These are phyloP conservation scores for Menidia beryllina DNA, from an alignment of 2,113 vertebrate genomes.

Conservation along the genomic window DNA sequence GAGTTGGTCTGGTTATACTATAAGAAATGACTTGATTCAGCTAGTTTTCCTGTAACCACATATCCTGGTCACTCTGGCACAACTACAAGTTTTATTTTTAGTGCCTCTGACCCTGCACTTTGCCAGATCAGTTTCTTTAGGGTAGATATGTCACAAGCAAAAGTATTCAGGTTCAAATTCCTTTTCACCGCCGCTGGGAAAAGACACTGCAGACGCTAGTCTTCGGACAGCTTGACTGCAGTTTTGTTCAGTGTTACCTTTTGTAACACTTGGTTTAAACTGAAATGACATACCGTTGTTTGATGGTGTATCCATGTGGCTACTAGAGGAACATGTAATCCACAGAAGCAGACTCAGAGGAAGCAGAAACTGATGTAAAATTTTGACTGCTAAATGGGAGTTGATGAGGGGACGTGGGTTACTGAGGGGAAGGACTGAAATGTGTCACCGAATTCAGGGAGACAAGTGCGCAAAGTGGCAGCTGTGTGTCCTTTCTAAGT, in stretches of 20 bases:
- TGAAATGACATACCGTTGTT: no score
- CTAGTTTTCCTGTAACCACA: slow-evolving; percentile 54
- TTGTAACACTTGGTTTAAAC: no score
- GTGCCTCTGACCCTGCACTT: slow-evolving; percentile 35
- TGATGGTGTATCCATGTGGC: neutral
- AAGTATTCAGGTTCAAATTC: no score
- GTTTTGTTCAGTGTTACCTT: neutral
- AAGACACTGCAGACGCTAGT: neutral
- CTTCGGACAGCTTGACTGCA: neutral
- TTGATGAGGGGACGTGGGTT: slow-evolving; percentile 13
- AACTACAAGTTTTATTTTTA: slow-evolving; percentile 68
- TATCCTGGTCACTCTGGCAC: slow-evolving; percentile 54
- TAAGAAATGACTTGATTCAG: slow-evolving; percentile 29
- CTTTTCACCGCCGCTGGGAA: neutral
- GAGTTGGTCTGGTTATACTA: slow-evolving; percentile 27
- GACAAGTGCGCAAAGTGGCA: slow-evolving; percentile 55
- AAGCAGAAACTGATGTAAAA: slow-evolving; percentile 17
- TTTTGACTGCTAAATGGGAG: neutral
- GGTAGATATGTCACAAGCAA: neutral
- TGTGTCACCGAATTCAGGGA: neutral
- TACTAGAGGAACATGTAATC: neutral
- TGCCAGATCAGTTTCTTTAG: slow-evolving; percentile 40
- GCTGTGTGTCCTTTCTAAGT: slow-evolving; percentile 79
- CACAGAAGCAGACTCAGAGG: neutral
- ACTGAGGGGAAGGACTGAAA: slow-evolving; percentile 1